Base-by-base conservation (phyloP, 2,113 vertebrate genomes). In the Gobiocypris rarus region DNA sequence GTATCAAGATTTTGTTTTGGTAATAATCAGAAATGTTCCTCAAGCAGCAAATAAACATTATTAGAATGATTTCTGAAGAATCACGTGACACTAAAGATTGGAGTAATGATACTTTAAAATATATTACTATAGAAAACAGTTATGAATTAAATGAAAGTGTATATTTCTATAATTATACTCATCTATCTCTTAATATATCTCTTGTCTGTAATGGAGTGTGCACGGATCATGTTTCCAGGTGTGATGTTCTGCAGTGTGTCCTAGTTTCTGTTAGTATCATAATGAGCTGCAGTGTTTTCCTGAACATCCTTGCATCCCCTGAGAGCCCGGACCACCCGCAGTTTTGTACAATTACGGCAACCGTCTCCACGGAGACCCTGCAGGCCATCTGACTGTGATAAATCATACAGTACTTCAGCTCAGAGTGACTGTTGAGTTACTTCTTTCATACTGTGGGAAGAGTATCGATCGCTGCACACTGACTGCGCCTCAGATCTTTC, bases 341-440 rank as follows among this genome's bases (percentile, higher is more conserved):
- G 70, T 90, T 88, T 88, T 89, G 87, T 89, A 83, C 89, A 89
- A 90, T 90, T 87, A 90, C 52, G 86, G 58, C 83, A 85, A 85
- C 87, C 88, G 89, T 93, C 90, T 89, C 90, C 82, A 87, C 89
- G 87, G 89, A 91, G 89, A 91, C 90, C 82, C 88, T 88, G 85
- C 75, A 69, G 90, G 86, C 65, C 26, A 50, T 89, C 87, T 85
- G 73, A 75, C 85, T 78, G 22, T 59, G 56, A 59, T 78, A 59
- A 26, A 78, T 61, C 75, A 61, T 59, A 41, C 54, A 61, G 34
- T 7, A 24, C 31, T 76, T 76, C 28, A 56, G 48, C 28, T 54
- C 73, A 75, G 28, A 54, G 9, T 74, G n/a, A 48, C 43, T 76
- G 74, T 54, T 11, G 19, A 58, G 28, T 8, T 34, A 54, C 26